These are phyloP conservation scores for Diorhabda sublineata DNA, from an alignment of 1,140 invertebrate species.

Conservation along the genomic window DNA sequence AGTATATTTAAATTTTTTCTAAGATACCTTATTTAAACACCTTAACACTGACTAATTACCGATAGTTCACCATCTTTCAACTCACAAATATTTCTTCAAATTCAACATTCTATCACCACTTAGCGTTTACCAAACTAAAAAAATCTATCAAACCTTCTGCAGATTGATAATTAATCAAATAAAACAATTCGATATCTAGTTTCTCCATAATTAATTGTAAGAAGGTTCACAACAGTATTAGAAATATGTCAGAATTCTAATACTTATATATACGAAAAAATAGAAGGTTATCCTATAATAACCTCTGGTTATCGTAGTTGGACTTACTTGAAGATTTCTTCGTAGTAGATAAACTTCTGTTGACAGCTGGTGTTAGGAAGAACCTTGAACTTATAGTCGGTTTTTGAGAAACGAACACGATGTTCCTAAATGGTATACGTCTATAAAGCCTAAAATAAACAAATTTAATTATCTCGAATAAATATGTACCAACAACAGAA, in stretches of 20 bases:
- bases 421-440: not conserved
- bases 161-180: not conserved
- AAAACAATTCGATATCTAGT: constrained; percentile 6
- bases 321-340: constrained; percentile 14
- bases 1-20: too few relatives aligned
- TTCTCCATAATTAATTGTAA: constrained; percentile 12
- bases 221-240: not conserved
- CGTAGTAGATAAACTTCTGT: constrained; percentile 16
- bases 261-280: constrained; percentile 5
- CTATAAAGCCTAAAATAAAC: constrained; percentile 1
- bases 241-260: not conserved
- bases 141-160: constrained; percentile 14
- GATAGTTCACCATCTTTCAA: not conserved
- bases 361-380: not conserved
- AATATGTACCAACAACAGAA: too few relatives aligned
- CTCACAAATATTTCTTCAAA: not conserved
- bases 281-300: constrained; percentile 11
- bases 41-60: not conserved
- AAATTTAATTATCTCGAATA: not conserved
- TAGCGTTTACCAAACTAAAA: not conserved
- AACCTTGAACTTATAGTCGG: constrained; percentile 7
- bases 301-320: constrained; percentile 12
- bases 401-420: not conserved
- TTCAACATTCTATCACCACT: not conserved
- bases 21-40: too few relatives aligned